Percentiles rank a stretch among this genome's conserved stretches.
phyloP scores from a whole-genome alignment of 1,140 invertebrate species.

The Drosophila dunni region DNA sequence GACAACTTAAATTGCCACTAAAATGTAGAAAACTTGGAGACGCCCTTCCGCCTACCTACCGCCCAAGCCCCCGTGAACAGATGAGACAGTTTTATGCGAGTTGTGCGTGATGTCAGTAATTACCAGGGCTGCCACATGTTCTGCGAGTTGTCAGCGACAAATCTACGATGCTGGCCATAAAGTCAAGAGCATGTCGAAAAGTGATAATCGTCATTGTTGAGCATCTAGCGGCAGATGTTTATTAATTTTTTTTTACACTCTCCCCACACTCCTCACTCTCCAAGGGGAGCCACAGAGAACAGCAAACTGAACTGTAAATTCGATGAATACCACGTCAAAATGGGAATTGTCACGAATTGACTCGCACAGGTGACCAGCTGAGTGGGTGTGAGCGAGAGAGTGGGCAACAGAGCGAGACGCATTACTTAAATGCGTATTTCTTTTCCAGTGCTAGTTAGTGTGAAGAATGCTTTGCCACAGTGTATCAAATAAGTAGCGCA shows the following conservation, averaged over 20 bases:
- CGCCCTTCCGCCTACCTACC: background rate
- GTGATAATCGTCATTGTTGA: slow-evolving; percentile 64
- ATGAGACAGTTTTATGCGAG: slow-evolving; percentile 55
- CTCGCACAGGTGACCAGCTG: slow-evolving; percentile 36
- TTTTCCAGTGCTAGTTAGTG: slow-evolving; percentile 1
- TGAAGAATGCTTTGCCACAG: background rate
- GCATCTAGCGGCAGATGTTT: slow-evolving; percentile 44
- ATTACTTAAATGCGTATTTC: slow-evolving; percentile 19
- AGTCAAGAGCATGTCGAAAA: slow-evolving; percentile 62
- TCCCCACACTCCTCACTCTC: background rate
- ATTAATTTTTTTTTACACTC: slow-evolving; percentile 37
- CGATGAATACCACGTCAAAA: slow-evolving; percentile 21
- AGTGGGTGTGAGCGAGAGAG: background rate
- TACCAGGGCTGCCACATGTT: slow-evolving; percentile 43
- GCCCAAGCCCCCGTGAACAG: background rate
- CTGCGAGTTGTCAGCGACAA: slow-evolving; percentile 57
- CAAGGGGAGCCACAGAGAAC: background rate
- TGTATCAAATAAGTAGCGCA: slow-evolving; percentile 41
- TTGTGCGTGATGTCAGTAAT: slow-evolving; percentile 71
- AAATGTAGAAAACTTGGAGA: slow-evolving; percentile 30
- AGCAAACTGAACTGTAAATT: slow-evolving; percentile 41
- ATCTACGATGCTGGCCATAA: slow-evolving; percentile 65
- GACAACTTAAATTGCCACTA: slow-evolving; percentile 25
- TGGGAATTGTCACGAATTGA: slow-evolving; percentile 47
- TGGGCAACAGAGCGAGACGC: slow-evolving; percentile 8